phyloP scores from a whole-genome alignment of 2,888 invertebrate species.

The Anodontia alba region DNA sequence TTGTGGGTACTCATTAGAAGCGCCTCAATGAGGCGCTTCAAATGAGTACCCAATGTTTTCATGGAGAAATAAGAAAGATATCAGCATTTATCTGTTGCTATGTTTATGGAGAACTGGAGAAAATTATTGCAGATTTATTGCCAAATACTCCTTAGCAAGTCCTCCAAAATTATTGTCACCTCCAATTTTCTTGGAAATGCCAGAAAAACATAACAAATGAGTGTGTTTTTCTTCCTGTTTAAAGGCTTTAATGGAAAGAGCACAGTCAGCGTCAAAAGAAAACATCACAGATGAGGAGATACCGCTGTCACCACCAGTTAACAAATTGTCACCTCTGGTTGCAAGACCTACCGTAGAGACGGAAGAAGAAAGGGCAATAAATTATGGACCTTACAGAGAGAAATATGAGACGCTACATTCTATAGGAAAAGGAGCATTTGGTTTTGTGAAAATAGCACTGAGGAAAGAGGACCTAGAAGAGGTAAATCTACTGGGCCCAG shows the following conservation, averaged over 20 bases:
- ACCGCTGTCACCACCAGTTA: background rate
- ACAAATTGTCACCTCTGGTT: background rate
- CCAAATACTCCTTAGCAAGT: no score
- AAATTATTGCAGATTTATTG: no score
- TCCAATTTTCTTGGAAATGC: no score
- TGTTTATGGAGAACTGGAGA: no score
- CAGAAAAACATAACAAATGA: no score
- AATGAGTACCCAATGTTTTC: no score
- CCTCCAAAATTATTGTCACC: no score
- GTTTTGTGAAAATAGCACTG: slow-evolving; percentile 90
- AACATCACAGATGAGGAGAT: slow-evolving; percentile 47
- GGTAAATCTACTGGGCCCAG: no score
- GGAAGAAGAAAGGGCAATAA: slow-evolving; percentile 56
- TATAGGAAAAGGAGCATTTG: slow-evolving; percentile 91
- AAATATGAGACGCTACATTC: slow-evolving; percentile 88
- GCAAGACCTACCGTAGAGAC: slow-evolving; percentile 32
- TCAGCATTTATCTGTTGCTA: no score
- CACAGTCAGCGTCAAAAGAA: slow-evolving; percentile 66
- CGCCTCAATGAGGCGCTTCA: no score
- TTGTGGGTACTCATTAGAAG: no score
- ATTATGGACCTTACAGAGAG: slow-evolving; percentile 80
- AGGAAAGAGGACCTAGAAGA: slow-evolving; percentile 88
- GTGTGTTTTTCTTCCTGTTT: background rate
- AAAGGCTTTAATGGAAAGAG: slow-evolving; percentile 65
- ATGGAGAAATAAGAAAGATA: no score